Base-by-base conservation (phyloP, 2,888 invertebrate species). In the Ernsta delagoae region DNA sequence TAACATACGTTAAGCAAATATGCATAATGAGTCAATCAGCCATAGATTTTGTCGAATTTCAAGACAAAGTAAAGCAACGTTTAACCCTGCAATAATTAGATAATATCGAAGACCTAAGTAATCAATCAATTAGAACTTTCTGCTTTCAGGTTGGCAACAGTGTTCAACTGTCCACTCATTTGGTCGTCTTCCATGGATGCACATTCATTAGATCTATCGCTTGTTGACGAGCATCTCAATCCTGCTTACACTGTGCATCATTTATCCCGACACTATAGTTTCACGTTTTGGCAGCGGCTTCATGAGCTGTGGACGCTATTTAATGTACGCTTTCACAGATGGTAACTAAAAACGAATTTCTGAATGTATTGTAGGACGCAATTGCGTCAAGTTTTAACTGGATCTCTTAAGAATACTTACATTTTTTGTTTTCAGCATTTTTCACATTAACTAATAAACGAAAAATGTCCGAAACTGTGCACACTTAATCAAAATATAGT, bases 91-190 rank as follows among this genome's bases (percentile, higher is more conserved):
- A n/a, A n/a, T n/a, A n/a, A n/a, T n/a, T n/a, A n/a, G n/a, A n/a
- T n/a, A n/a, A n/a, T n/a, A n/a, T n/a, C n/a, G n/a, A n/a, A n/a
- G n/a, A n/a, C n/a, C n/a, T n/a, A n/a, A n/a, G n/a, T n/a, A n/a
- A n/a, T n/a, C n/a, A n/a, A n/a, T n/a, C n/a, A n/a, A n/a, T n/a
- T n/a, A n/a, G n/a, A 36, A 36, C 6, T 48, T 5, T 63, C 9
- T 63, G 16, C 31, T 84, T 82, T 12, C 77, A 90, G 90, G 1
- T 78, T 86, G 2, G 77, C 85, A 7, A 67, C 83, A 34, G 73
- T 88, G 0, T 89, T 77, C 70, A 72, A 82, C 8, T 84, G 84
- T 45, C 90, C 90, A 0, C 73, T 83, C 5, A 83, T 90, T 31
- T 90, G 87, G 87, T 70, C 81, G 0, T 83, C 83, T 0, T 76